Evolutionary conservation across 2,797 vertebrate genomes (phyloP).

Genomic region (Eurystomus glaucurus): DNA sequence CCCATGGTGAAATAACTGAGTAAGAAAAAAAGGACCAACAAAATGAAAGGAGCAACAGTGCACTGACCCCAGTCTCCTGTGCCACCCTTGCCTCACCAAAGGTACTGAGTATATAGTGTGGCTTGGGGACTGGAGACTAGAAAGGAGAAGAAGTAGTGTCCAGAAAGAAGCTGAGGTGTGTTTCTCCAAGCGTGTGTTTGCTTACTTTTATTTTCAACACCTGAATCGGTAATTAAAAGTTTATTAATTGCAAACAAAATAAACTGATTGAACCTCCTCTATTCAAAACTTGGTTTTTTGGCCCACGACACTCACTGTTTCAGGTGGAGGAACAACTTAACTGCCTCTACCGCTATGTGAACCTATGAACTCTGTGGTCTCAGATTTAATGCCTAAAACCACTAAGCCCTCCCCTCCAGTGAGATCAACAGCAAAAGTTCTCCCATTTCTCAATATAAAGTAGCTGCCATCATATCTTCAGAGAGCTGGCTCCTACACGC

Average conservation of each 20-base stretch:
- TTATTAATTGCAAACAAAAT: neutral
- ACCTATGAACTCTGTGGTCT: neutral
- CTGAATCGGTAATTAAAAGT: neutral
- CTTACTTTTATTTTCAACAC: neutral
- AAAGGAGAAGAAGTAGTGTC: neutral
- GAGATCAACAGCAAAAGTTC: constrained; percentile 15
- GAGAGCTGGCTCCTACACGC: neutral
- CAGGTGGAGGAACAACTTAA: neutral
- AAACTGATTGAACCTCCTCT: neutral
- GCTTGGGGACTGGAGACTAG: neutral
- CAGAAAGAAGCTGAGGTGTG: neutral
- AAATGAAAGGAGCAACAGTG: neutral
- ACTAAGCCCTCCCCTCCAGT: neutral
- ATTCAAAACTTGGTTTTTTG: rapidly evolving
- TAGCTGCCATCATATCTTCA: neutral
- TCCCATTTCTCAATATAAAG: neutral
- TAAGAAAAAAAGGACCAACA: neutral
- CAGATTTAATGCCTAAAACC: neutral
- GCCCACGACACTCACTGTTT: neutral
- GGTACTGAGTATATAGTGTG: rapidly evolving
- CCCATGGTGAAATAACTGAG: neutral
- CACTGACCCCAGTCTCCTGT: neutral
- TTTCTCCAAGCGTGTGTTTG: neutral
- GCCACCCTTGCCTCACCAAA: rapidly evolving
- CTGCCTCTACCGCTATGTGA: neutral